These are phyloP conservation scores for Villa cingulata DNA, from an alignment of 2,888 invertebrate species.

Conservation along the genomic window DNA sequence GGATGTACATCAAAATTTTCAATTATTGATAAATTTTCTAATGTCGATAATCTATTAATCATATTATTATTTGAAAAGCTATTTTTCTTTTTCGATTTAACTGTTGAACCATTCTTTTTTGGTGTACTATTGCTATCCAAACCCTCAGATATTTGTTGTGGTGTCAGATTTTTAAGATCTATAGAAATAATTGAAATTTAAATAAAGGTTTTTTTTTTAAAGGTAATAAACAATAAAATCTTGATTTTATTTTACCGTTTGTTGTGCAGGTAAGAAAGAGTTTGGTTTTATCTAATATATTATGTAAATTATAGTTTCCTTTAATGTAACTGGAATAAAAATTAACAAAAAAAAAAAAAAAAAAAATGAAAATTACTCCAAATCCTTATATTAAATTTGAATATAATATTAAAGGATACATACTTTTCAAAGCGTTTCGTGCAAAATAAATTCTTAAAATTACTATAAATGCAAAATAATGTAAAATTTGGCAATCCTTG, in stretches of 20 bases:
- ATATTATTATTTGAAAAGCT: background rate
- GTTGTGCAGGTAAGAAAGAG: slow-evolving; percentile 35
- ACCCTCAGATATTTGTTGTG: slow-evolving; percentile 27
- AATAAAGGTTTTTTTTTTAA: too few relatives aligned
- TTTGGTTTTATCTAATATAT: slow-evolving; percentile 36
- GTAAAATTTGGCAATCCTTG: slow-evolving; percentile 35
- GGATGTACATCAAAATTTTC: slow-evolving; percentile 36
- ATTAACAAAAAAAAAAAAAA: background rate
- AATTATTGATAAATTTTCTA: slow-evolving; percentile 30
- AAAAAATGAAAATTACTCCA: background rate
- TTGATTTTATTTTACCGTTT: slow-evolving; percentile 29
- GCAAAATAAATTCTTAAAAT: slow-evolving; percentile 36
- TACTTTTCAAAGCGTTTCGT: slow-evolving; percentile 37
- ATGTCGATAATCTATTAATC: slow-evolving; percentile 11
- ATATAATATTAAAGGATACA: slow-evolving; percentile 12
- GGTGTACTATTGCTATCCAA: slow-evolving; percentile 26
- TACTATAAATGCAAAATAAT: slow-evolving; percentile 37
- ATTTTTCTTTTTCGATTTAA: background rate
- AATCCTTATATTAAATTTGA: too few relatives aligned
- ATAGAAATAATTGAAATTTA: background rate
- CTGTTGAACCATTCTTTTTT: slow-evolving; percentile 17
- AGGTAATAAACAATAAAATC: background rate
- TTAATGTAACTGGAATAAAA: slow-evolving; percentile 28
- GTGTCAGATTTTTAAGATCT: slow-evolving; percentile 34
- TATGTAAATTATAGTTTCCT: slow-evolving; percentile 36